A percentile compares a stretch with the other conserved stretches of the same genome.
phyloP scores from a whole-genome alignment of 1,140 invertebrate genomes.

The Rhopalosiphum padi region DNA sequence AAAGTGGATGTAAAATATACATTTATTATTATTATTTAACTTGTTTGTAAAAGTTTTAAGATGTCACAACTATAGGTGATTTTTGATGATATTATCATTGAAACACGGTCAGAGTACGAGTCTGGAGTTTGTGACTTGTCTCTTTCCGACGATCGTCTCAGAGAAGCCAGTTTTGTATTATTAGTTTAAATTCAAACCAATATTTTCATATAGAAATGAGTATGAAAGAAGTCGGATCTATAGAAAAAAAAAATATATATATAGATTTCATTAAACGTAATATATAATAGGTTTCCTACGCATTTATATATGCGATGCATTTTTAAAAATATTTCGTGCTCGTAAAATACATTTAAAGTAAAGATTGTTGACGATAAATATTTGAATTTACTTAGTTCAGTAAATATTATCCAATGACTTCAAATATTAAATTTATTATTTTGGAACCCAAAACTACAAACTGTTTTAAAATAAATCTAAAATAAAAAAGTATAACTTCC shows the following conservation, averaged over 20 bases:
- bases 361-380: neutral
- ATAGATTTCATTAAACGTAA: neutral
- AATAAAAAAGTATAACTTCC: neutral
- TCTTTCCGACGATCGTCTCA: neutral
- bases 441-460: neutral
- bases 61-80: neutral
- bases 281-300: neutral
- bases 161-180: neutral
- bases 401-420: neutral
- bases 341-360: neutral
- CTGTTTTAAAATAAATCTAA: neutral
- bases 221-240: neutral
- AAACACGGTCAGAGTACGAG: neutral
- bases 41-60: neutral
- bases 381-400: neutral
- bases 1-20: slow-evolving; percentile 16
- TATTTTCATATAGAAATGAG: neutral
- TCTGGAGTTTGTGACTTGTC: neutral
- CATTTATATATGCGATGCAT: too few species aligned
- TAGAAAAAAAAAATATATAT: neutral
- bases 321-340: neutral
- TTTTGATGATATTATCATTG: neutral
- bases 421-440: neutral
- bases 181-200: neutral
- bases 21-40: neutral